These are phyloP conservation scores for Leiothrix lutea DNA, from an alignment of 2,113 vertebrate genomes.

Conservation along the genomic window DNA sequence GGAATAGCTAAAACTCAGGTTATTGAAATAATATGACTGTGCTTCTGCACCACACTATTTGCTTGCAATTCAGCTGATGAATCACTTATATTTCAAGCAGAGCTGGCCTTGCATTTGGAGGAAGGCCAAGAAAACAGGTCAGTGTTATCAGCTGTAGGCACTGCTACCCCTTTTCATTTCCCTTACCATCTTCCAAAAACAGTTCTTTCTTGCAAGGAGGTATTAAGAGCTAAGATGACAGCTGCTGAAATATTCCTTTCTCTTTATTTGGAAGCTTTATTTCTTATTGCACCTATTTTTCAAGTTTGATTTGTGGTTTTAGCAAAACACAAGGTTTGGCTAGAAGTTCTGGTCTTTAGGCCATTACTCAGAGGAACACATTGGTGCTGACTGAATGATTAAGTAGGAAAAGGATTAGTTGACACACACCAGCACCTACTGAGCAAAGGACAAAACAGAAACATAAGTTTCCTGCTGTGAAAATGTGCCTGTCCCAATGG, in stretches of 20 bases:
- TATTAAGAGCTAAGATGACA: slow-evolving; percentile 8
- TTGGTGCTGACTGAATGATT: slow-evolving; percentile 4
- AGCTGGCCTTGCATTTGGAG: slow-evolving; percentile 39
- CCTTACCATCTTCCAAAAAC: not conserved
- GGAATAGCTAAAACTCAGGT: slow-evolving; percentile 55
- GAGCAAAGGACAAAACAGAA: slow-evolving; percentile 19
- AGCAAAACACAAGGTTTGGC: not conserved
- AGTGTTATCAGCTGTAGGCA: slow-evolving; percentile 43
- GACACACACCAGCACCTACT: slow-evolving; percentile 5
- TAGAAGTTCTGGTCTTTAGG: not conserved
- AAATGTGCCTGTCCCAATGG: not conserved
- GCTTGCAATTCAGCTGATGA: slow-evolving; percentile 51
- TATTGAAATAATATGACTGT: not conserved
- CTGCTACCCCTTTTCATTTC: slow-evolving; percentile 32
- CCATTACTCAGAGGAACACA: not conserved
- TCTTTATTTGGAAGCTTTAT: not conserved
- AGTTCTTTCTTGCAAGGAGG: slow-evolving; percentile 13
- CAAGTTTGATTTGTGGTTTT: slow-evolving; percentile 15
- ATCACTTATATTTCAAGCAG: slow-evolving; percentile 47
- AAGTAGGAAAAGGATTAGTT: slow-evolving; percentile 23
- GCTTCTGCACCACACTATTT: slow-evolving; percentile 19
- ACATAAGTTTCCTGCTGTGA: not conserved
- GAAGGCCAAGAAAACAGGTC: slow-evolving; percentile 50
- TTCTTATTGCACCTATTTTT: slow-evolving; percentile 25
- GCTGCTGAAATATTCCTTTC: slow-evolving; percentile 10